A percentile compares a stretch with the other conserved stretches of the same genome.
phyloP scores from a whole-genome alignment of 2,888 invertebrate species.

The Phyllotreta striolata region DNA sequence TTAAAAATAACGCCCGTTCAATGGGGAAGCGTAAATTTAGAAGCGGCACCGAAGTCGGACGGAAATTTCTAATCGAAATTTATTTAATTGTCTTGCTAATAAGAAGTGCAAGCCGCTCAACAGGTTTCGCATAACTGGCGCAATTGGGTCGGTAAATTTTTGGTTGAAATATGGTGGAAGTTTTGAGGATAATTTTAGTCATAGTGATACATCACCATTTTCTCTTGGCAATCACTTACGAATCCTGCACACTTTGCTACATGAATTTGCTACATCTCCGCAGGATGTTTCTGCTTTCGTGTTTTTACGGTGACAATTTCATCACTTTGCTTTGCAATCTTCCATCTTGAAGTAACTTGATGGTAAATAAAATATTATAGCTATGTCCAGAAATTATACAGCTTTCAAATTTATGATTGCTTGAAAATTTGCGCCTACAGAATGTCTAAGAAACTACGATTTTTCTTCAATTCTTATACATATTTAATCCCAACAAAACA shows the following conservation, averaged over 20 bases:
- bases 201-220: background rate
- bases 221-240: slow-evolving; percentile 19
- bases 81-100: slow-evolving; percentile 6
- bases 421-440: background rate
- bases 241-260: slow-evolving; percentile 35
- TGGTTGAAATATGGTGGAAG: slow-evolving; percentile 27
- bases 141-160: slow-evolving; percentile 34
- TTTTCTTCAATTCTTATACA: too few relatives aligned
- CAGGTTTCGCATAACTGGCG: slow-evolving; percentile 52
- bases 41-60: slow-evolving; percentile 23
- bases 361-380: slow-evolving; percentile 41
- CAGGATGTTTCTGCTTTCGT: too few relatives aligned
- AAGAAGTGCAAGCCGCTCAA: slow-evolving; percentile 40
- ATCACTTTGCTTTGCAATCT: too few relatives aligned
- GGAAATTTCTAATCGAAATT: slow-evolving; percentile 26
- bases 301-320: too few relatives aligned
- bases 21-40: slow-evolving; percentile 40
- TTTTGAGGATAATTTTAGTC: slow-evolving; percentile 5
- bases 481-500: too few relatives aligned
- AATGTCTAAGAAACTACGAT: too few relatives aligned
- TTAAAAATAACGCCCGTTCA: slow-evolving; percentile 43
- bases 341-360: slow-evolving; percentile 13
- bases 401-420: slow-evolving; percentile 6
- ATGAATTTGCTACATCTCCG: too few relatives aligned
- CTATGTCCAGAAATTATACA: slow-evolving; percentile 14